Conservation (phyloP, 2,113 vertebrate genomes). For the Amazona vittata region DNA sequence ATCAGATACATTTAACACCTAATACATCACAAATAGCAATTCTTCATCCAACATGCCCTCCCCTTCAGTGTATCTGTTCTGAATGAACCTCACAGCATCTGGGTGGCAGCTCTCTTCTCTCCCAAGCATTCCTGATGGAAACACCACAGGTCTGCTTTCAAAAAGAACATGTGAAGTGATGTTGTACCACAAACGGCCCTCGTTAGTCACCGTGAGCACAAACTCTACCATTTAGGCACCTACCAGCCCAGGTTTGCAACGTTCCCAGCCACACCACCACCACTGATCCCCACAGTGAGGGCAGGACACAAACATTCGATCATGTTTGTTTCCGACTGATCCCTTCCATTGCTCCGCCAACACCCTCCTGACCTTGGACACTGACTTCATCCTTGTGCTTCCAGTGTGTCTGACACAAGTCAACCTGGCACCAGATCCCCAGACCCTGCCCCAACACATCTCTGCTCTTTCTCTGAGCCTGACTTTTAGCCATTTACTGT, state of each 20-base stretch:
- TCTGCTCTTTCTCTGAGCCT: not conserved
- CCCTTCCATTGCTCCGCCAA: not conserved
- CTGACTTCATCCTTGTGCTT: not conserved
- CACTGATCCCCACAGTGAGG: not conserved
- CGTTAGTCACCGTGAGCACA: not conserved
- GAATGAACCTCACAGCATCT: accelerated
- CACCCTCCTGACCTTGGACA: not conserved
- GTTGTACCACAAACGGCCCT: not conserved
- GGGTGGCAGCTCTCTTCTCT: not conserved
- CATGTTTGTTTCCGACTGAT: not conserved
- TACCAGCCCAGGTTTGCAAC: not conserved
- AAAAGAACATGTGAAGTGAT: not conserved
- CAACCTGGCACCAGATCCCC: not conserved
- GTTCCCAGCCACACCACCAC: not conserved
- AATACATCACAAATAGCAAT: not conserved
- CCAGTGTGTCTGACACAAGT: not conserved
- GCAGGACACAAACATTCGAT: not conserved
- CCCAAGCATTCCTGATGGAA: not conserved
- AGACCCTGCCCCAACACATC: not conserved
- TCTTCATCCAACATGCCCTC: not conserved
- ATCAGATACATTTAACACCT: not conserved
- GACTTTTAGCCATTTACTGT: not conserved
- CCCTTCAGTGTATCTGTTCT: not conserved
- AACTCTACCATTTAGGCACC: not conserved
- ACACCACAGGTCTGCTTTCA: not conserved